phyloP scores from a whole-genome alignment of 2,888 invertebrate species.

The Macrophya annulata region DNA sequence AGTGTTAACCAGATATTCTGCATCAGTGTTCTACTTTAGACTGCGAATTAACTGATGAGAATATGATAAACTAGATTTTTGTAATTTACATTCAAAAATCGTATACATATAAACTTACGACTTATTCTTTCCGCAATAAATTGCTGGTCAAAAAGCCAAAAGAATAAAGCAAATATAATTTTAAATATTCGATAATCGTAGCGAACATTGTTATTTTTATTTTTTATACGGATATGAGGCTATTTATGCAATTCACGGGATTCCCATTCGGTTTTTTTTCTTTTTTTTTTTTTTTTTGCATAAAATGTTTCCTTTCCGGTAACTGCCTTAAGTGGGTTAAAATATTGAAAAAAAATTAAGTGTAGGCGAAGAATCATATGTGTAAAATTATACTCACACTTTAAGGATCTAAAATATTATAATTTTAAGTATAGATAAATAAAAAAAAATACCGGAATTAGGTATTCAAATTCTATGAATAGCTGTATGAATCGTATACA shows the following conservation, averaged over 20 bases:
- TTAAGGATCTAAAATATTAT: background rate
- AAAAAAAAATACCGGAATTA: background rate
- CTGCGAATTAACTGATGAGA: background rate
- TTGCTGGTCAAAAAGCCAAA: background rate
- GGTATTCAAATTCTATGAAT: background rate
- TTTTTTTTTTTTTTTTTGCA: background rate
- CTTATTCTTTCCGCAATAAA: background rate
- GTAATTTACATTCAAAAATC: background rate
- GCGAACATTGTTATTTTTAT: background rate
- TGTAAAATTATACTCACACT: background rate
- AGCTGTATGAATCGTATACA: background rate
- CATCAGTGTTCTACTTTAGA: background rate
- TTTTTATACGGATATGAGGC: background rate
- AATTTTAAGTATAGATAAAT: background rate
- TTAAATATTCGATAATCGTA: background rate
- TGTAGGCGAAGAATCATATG: background rate
- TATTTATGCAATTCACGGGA: background rate
- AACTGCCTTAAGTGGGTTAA: background rate
- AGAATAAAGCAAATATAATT: background rate
- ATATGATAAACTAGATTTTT: background rate
- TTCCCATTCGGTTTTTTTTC: background rate
- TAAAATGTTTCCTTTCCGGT: background rate
- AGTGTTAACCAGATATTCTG: background rate
- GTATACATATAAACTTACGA: background rate
- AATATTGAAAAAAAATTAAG: background rate